These are phyloP conservation scores for Antheraea pernyi DNA, from an alignment of 1,140 invertebrate genomes.

Conservation along the genomic window DNA sequence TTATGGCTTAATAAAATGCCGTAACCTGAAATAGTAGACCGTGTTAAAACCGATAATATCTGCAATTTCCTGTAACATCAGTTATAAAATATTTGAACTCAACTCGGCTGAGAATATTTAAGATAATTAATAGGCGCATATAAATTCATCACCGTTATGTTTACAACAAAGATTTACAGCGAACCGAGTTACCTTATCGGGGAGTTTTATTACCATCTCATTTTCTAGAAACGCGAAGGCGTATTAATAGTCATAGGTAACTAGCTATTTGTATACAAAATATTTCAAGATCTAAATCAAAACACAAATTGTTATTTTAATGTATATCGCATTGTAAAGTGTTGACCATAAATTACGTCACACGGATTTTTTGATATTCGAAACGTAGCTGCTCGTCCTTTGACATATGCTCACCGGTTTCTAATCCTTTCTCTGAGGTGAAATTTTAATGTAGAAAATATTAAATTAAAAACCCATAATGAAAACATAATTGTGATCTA, in stretches of 20 bases:
- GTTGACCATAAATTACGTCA: no score
- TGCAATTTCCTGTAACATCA: slow-evolving; percentile 12
- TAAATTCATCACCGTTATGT: slow-evolving; percentile 10
- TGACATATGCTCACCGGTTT: no score
- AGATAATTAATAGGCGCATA: slow-evolving; percentile 8
- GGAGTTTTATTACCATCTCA: slow-evolving; percentile 5
- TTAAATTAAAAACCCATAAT: no score
- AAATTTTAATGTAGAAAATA: no score
- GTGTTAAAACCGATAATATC: background rate
- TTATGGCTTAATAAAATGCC: background rate
- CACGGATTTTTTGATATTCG: no score
- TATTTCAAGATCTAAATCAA: background rate
- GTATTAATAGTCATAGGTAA: background rate
- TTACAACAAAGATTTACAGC: slow-evolving; percentile 11
- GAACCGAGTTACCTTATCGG: background rate
- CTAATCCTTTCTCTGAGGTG: no score
- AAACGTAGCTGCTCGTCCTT: no score
- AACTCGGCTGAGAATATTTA: background rate
- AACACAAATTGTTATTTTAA: background rate
- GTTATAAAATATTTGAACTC: background rate
- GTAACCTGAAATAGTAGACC: background rate
- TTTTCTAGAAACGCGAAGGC: slow-evolving; percentile 1
- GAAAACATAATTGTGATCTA: no score
- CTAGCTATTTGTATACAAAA: background rate
- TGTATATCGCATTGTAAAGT: no score